Percentiles rank a stretch among this genome's conserved stretches.
Evolutionary conservation across 1,140 invertebrate genomes (phyloP).

Genomic region (Ostrea denselamellosa): DNA sequence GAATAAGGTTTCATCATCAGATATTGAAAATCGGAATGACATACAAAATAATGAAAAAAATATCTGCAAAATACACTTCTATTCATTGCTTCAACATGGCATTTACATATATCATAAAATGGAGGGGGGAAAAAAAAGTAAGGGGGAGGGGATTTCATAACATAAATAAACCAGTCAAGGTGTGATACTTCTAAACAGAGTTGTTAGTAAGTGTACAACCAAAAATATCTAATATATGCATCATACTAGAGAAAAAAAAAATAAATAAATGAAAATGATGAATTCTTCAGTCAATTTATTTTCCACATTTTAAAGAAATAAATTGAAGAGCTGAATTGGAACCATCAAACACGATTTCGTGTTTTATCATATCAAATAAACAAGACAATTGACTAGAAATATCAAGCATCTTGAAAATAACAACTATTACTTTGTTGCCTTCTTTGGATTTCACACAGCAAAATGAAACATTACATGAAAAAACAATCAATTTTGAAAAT

Average conservation of each 20-base stretch:
- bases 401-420: constrained; percentile 3
- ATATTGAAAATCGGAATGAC: constrained; percentile 39
- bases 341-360: neutral
- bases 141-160: constrained; percentile 19
- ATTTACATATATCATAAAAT: neutral
- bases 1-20: constrained; percentile 38
- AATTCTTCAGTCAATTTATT: neutral
- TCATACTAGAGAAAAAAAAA: neutral
- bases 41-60: constrained; percentile 35
- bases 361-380: neutral
- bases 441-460: neutral
- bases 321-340: neutral
- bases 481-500: too few species aligned
- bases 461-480: neutral
- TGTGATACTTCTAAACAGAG: neutral
- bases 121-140: neutral
- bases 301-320: neutral
- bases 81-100: constrained; percentile 31
- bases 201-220: neutral
- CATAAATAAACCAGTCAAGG: constrained; percentile 23
- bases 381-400: constrained; percentile 17
- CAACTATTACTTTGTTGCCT: neutral
- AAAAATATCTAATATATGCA: neutral
- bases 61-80: constrained; percentile 38
- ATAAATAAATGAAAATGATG: neutral